Evolutionary conservation across 2,797 vertebrate species (phyloP).

Genomic region (Borostomias antarcticus): DNA sequence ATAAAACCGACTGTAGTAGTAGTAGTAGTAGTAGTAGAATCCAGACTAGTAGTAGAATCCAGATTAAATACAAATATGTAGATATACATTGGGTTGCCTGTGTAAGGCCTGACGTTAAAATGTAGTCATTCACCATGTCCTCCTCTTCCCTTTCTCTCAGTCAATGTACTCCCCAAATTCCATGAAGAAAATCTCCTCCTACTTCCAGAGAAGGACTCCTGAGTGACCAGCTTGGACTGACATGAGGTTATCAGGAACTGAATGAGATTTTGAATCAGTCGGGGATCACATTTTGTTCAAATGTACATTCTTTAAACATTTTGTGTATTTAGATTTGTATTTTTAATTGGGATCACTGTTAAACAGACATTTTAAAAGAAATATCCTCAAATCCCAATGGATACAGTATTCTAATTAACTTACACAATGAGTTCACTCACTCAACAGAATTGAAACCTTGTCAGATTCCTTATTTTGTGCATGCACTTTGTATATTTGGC

Average conservation of each 20-base stretch:
- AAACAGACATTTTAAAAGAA: constrained; percentile 1
- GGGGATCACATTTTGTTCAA: not conserved
- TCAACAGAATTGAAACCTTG: not conserved
- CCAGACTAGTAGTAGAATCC: no score
- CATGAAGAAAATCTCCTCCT: constrained; percentile 93
- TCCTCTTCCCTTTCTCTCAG: constrained; percentile 40
- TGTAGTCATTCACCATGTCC: not conserved
- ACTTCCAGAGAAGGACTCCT: constrained; percentile 82
- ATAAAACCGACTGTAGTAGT: no score
- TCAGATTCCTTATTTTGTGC: not conserved
- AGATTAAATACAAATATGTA: not conserved
- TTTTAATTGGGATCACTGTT: constrained; percentile 15
- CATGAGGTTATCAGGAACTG: not conserved
- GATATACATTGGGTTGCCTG: not conserved
- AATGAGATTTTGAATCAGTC: not conserved
- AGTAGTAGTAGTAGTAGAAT: no score
- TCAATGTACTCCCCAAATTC: constrained; percentile 69
- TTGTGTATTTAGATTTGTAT: constrained; percentile 25
- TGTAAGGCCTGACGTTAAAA: not conserved
- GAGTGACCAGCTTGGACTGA: constrained; percentile 55
- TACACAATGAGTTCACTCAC: not conserved
- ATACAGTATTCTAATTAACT: constrained; percentile 9
- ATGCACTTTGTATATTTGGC: not conserved
- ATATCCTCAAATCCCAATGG: not conserved
- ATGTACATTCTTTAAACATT: constrained; percentile 7